Percentiles rank a stretch among this genome's conserved stretches.
phyloP scores from a whole-genome alignment of 2,797 vertebrate species.

The Aulostomus chinensis region DNA sequence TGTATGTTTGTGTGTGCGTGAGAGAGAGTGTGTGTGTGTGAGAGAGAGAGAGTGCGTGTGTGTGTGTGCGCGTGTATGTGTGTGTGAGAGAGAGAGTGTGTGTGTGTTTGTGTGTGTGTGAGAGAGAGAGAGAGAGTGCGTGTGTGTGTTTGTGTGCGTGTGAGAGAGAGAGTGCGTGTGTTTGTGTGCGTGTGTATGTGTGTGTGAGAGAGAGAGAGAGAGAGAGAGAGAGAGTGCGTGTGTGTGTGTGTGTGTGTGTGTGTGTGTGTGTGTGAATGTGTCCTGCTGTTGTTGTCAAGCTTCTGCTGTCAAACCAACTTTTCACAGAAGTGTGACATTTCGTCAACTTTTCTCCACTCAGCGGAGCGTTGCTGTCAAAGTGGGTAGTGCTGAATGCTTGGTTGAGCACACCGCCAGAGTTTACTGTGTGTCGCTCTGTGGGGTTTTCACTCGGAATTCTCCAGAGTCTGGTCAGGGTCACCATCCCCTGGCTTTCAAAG shows the following conservation, averaged over 20 bases:
- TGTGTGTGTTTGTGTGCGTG: too few species aligned
- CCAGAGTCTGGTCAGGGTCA: slow-evolving; percentile 21
- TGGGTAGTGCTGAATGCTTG: slow-evolving; percentile 19
- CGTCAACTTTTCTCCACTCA: slow-evolving; percentile 39
- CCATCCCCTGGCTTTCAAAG: slow-evolving; percentile 8
- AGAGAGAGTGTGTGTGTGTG: too few species aligned
- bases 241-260: slow-evolving; percentile 8
- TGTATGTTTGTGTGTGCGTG: too few species aligned
- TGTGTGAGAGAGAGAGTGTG: too few species aligned
- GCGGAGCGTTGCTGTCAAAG: slow-evolving; percentile 9
- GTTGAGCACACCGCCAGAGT: slow-evolving; percentile 18
- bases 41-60: too few species aligned
- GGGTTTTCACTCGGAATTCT: slow-evolving; percentile 23
- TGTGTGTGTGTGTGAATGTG: slow-evolving; percentile 11
- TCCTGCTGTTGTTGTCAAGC: slow-evolving; percentile 17
- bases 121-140: too few species aligned
- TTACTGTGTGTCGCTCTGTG: slow-evolving; percentile 10
- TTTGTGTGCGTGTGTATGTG: too few species aligned
- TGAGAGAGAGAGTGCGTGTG: too few species aligned
- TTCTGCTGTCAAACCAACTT: slow-evolving; percentile 47
- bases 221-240: too few species aligned
- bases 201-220: too few species aligned
- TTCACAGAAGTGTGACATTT: slow-evolving; percentile 55
- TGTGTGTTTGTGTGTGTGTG: too few species aligned
- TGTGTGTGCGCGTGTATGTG: too few species aligned